These are phyloP conservation scores for Odontamblyopus rebecca DNA, from an alignment of 2,797 vertebrate species.

Conservation along the genomic window DNA sequence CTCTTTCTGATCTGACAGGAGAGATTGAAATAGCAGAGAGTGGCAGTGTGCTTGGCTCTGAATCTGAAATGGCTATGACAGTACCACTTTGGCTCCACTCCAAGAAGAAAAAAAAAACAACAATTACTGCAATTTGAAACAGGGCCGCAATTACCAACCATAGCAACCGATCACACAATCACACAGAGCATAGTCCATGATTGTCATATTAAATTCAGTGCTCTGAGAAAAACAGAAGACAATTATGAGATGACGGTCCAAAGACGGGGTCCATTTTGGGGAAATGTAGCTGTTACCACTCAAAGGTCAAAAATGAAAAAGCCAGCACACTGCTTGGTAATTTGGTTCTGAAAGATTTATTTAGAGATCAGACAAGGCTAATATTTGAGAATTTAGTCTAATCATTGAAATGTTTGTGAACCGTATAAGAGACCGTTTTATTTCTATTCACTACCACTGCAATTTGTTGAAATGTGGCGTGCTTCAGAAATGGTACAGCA, in stretches of 20 bases:
- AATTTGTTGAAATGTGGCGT: not conserved
- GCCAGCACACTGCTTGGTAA: not conserved
- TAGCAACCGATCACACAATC: constrained; percentile 1
- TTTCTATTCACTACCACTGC: not conserved
- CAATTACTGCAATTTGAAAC: constrained; percentile 4
- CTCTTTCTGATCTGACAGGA: not conserved
- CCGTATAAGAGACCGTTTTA: not conserved
- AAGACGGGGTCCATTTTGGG: not conserved
- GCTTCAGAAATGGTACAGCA: not conserved
- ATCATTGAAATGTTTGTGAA: not conserved
- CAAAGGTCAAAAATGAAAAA: not conserved
- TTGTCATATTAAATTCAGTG: constrained; percentile 5
- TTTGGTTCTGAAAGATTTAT: not conserved
- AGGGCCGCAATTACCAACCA: not conserved
- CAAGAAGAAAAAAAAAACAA: not conserved
- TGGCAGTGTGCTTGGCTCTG: not conserved
- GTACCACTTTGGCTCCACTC: constrained; percentile 7
- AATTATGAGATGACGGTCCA: constrained; percentile 1
- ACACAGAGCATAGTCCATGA: not conserved
- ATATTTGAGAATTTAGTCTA: not conserved
- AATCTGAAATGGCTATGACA: constrained; percentile 2
- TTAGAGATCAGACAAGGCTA: not conserved
- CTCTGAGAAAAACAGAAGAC: constrained; percentile 6
- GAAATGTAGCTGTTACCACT: not conserved
- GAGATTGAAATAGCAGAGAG: not conserved